Evolutionary conservation across 2,113 vertebrate genomes (phyloP), one percentile per base, ranked within the genome.

Genomic region (Cygnus atratus): DNA sequence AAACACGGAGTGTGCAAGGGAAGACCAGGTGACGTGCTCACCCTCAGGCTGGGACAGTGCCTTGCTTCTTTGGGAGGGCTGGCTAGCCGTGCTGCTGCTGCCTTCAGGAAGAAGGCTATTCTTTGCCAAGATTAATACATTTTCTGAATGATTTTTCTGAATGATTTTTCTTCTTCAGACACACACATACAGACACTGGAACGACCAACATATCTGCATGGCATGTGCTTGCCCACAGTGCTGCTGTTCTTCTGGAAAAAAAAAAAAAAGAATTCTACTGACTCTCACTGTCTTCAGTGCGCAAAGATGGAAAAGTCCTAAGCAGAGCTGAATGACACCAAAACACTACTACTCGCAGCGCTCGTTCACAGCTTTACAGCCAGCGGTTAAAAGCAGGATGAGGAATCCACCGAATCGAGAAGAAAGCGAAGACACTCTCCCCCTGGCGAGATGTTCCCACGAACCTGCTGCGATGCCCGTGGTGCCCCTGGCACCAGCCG

Each of bases 171-270:
- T 80, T 63, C n/a, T 43, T 18, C 43, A 62, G 75, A 31, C 15
- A 39, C 18, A 62, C 2, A 35, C 15, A 16, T 2, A 72, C 58
- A 85, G 13, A 66, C 16, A 50, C 16, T 0, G 2, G n/a, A 86
- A 31, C 19, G 7, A 37, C 13, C 18, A 21, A 10, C 8, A 3
- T 3, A 21, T 61, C n/a, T 62, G 44, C 28, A 37, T 11, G 31
- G 52, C 25, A 15, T 0, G 3, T 21, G 28, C 35, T 18, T 8
- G 43, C 43, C 61, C 15, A 1, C 15, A 39, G 31, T 0, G 5
- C 16, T 48, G 50, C 3, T 43, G 24, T 22, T 78, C 19, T 29
- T 57, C 24, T 13, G 55, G 24, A 31, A 37, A n/a, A 68, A 67
- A 39, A 37, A 37, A 37, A 50, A 6, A 44, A 4, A 7, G 37